Evolutionary conservation across 2,888 invertebrate species (phyloP).

Genomic region (Drosophila longiperda): DNA sequence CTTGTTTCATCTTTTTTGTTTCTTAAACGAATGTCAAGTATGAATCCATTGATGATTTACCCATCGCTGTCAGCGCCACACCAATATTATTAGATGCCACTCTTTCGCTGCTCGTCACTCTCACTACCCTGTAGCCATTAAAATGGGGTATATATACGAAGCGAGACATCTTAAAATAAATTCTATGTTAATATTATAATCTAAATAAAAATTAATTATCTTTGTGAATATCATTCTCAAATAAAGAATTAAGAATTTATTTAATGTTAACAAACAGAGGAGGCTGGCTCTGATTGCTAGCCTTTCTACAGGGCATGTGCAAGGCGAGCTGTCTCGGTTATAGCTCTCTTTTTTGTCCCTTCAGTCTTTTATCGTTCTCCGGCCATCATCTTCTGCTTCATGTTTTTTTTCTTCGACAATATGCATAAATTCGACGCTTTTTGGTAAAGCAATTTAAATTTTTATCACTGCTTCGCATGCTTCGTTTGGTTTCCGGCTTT

Average conservation of each 20-base stretch:
- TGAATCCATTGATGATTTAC: conserved; percentile 79
- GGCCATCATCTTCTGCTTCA: conserved; percentile 6
- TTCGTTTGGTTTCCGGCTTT: conserved; percentile 50
- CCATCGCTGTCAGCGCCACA: conserved; percentile 41
- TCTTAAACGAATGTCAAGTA: conserved; percentile 80
- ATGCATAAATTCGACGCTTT: conserved; percentile 48
- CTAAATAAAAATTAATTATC: background rate
- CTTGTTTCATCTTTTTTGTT: conserved; percentile 42
- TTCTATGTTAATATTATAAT: no score
- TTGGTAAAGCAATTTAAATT: conserved; percentile 63
- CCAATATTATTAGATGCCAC: conserved; percentile 58
- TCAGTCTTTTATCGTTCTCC: conserved; percentile 23
- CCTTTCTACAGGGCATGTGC: background rate
- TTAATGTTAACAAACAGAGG: background rate
- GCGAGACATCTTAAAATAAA: background rate
- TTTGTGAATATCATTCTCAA: background rate
- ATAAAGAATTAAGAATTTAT: background rate
- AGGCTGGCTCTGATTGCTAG: background rate
- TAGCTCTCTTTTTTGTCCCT: conserved; percentile 10
- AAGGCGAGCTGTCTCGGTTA: background rate
- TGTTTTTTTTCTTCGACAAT: conserved; percentile 53
- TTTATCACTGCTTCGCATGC: conserved; percentile 16
- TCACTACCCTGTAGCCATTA: background rate
- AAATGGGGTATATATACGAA: background rate
- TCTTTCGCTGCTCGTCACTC: conserved; percentile 8